Evolutionary conservation across 2,797 vertebrate species (phyloP).

Genomic region (Esox masquinongy): DNA sequence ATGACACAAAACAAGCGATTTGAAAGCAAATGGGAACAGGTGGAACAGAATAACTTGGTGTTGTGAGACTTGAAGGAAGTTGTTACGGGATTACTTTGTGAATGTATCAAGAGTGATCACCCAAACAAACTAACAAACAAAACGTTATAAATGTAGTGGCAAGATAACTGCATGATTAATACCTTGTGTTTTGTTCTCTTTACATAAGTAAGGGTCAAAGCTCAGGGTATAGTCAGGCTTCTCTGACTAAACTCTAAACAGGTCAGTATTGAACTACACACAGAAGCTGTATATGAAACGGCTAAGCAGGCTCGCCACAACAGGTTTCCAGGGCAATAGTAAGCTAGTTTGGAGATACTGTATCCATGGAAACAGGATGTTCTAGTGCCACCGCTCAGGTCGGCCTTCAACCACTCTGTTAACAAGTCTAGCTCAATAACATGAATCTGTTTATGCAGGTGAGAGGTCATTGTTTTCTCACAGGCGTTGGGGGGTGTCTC

Average conservation of each 20-base stretch:
- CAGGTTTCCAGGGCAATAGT: too few relatives aligned
- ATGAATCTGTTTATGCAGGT: too few relatives aligned
- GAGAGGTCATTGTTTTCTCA: slow-evolving; percentile 1
- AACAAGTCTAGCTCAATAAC: too few relatives aligned
- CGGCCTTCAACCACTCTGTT: too few relatives aligned
- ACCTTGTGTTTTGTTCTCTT: neutral
- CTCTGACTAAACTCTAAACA: neutral
- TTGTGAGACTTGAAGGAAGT: neutral
- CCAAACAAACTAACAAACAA: neutral
- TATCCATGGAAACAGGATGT: too few relatives aligned
- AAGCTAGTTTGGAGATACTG: too few relatives aligned
- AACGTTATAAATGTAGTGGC: neutral
- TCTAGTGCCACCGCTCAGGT: too few relatives aligned
- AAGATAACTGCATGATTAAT: neutral
- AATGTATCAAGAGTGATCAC: neutral
- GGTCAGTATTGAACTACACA: too few relatives aligned
- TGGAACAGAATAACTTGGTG: neutral
- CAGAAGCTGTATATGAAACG: too few relatives aligned
- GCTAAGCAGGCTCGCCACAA: too few relatives aligned
- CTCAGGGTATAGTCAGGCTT: neutral
- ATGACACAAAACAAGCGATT: slow-evolving; percentile 20
- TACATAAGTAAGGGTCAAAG: neutral
- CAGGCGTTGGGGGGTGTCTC: slow-evolving; percentile 4
- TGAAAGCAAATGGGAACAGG: neutral
- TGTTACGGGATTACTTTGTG: neutral